Conservation (phyloP, 2,888 invertebrate genomes). For the Noctua pronuba region DNA sequence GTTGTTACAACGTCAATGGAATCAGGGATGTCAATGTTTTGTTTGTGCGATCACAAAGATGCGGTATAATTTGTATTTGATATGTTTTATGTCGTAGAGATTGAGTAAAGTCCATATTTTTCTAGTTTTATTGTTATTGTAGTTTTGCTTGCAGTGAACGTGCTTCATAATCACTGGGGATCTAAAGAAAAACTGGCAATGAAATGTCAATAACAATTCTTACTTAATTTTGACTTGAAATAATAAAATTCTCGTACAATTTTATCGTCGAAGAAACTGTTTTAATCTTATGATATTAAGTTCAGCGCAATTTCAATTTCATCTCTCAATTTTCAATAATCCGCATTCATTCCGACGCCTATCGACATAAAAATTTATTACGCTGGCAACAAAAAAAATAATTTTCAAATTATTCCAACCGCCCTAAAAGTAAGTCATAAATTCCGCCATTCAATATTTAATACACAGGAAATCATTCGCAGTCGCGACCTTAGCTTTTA, state of each 20-base stretch:
- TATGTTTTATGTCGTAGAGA: constrained; percentile 18
- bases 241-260: constrained; percentile 27
- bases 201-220: background rate
- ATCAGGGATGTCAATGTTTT: constrained; percentile 46
- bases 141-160: background rate
- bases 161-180: background rate
- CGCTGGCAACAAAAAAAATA: constrained; percentile 64
- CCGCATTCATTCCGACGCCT: constrained; percentile 62
- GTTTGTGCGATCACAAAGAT: constrained; percentile 43
- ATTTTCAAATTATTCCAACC: constrained; percentile 66
- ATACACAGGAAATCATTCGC: constrained; percentile 77
- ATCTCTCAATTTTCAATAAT: constrained; percentile 62
- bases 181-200: background rate
- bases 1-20: constrained; percentile 47
- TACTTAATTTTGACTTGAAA: constrained; percentile 7
- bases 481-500: constrained; percentile 70
- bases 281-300: constrained; percentile 41
- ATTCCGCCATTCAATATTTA: constrained; percentile 77
- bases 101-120: background rate
- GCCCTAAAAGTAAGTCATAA: constrained; percentile 72
- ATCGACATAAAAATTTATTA: constrained; percentile 69
- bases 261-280: constrained; percentile 12
- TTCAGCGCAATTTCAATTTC: constrained; percentile 51
- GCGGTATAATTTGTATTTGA: constrained; percentile 42
- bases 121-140: constrained; percentile 6